Percentiles rank a stretch among this genome's conserved stretches.
Evolutionary conservation across 2,113 vertebrate species (phyloP).

Genomic region (cattle (Bos taurus)): ARS-UCD2.0 NC_037335.1:21266001-21266500

Average conservation of each 20-base stretch:
- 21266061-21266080: not conserved
- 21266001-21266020: not conserved
- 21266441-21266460: not conserved
- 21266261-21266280: not conserved
- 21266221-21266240: not conserved
- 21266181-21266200: not conserved
- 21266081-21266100: rapidly evolving
- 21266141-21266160: not conserved
- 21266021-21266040: not conserved
- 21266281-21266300: not conserved
- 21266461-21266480: constrained; percentile 26
- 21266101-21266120: not conserved
- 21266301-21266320: not conserved
- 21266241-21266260: not conserved
- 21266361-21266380: not conserved
- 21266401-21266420: constrained; percentile 11
- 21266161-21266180: not conserved
- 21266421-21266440: constrained; percentile 5
- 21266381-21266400: not conserved
- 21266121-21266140: not conserved
- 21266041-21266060: not conserved
- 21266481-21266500: not conserved
- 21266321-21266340: constrained; percentile 8
- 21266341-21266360: not conserved
- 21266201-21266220: not conserved